Conservation (phyloP, 2,888 invertebrate genomes). For the Gastrophysa polygoni region DNA sequence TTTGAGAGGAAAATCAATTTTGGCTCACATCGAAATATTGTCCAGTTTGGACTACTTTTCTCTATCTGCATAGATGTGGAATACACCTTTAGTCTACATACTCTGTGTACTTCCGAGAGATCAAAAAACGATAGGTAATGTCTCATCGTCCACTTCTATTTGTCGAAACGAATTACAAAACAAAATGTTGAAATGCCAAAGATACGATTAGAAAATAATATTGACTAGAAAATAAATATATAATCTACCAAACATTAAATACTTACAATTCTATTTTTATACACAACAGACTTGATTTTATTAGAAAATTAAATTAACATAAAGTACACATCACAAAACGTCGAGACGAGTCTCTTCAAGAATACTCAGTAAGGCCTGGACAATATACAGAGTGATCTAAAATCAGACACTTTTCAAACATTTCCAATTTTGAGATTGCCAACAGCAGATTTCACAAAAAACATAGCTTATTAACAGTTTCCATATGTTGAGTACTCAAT, state of each 20-base stretch:
- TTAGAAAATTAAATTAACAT: slow-evolving; percentile 44
- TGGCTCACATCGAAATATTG: slow-evolving; percentile 36
- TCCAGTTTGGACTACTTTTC: slow-evolving; percentile 61
- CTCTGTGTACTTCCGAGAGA: slow-evolving; percentile 33
- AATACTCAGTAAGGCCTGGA: not conserved
- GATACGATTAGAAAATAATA: slow-evolving; percentile 42
- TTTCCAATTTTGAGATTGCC: too few species aligned
- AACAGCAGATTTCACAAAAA: too few species aligned
- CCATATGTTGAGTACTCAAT: too few species aligned
- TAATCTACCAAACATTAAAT: slow-evolving; percentile 51
- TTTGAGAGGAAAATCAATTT: slow-evolving; percentile 25
- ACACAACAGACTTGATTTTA: slow-evolving; percentile 50
- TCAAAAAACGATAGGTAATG: slow-evolving; percentile 38
- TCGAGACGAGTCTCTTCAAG: not conserved
- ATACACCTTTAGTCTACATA: slow-evolving; percentile 41
- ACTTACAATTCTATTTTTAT: slow-evolving; percentile 51
- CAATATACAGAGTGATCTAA: too few species aligned
- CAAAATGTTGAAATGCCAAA: slow-evolving; percentile 42
- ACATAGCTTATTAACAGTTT: too few species aligned
- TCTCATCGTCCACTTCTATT: slow-evolving; percentile 35
- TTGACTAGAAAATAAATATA: slow-evolving; percentile 48
- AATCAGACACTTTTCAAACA: too few species aligned
- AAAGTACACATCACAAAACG: slow-evolving; percentile 37
- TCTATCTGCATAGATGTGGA: slow-evolving; percentile 53
- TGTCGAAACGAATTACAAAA: slow-evolving; percentile 51